Evolutionary conservation across 2,888 invertebrate species (phyloP).

Genomic region (Hermodice carunculata): DNA sequence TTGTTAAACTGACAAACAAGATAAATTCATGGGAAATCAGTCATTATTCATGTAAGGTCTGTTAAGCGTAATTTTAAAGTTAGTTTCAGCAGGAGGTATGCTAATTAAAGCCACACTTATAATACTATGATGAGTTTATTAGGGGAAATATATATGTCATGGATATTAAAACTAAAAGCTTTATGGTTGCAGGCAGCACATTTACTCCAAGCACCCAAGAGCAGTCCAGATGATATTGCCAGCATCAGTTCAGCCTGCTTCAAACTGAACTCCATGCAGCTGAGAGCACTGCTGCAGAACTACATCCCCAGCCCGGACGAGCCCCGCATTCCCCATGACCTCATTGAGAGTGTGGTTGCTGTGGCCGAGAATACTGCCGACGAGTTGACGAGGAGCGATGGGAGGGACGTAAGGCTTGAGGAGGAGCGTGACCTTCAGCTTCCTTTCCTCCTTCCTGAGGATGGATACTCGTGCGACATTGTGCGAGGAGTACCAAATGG

Average conservation of each 20-base stretch:
- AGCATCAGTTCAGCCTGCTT: constrained; percentile 93
- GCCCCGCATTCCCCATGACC: constrained; percentile 74
- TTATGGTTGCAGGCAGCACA: constrained; percentile 83
- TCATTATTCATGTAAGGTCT: too few relatives aligned
- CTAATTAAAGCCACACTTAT: too few relatives aligned
- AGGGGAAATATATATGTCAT: too few relatives aligned
- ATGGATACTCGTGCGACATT: constrained; percentile 97
- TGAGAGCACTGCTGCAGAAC: constrained; percentile 86
- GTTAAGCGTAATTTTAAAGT: too few relatives aligned
- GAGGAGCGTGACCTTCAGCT: constrained; percentile 88
- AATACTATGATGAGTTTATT: too few relatives aligned
- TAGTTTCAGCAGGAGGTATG: too few relatives aligned
- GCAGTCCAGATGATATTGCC: constrained; percentile 88
- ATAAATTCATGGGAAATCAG: too few relatives aligned
- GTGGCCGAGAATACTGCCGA: constrained; percentile 77
- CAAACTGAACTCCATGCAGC: constrained; percentile 95
- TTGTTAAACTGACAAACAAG: too few relatives aligned
- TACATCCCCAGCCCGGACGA: constrained; percentile 79
- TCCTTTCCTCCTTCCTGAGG: constrained; percentile 94
- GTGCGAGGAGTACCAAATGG: constrained; percentile 89
- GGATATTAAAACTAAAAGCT: too few relatives aligned
- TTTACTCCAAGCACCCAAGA: constrained; percentile 84
- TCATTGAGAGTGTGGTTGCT: constrained; percentile 70
- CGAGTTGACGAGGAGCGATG: constrained; percentile 84
- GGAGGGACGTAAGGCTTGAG: constrained; percentile 89